Percentiles rank a stretch among this genome's conserved stretches.
phyloP scores from a whole-genome alignment of 1,140 invertebrate species.

The Halictus rubicundus region DNA sequence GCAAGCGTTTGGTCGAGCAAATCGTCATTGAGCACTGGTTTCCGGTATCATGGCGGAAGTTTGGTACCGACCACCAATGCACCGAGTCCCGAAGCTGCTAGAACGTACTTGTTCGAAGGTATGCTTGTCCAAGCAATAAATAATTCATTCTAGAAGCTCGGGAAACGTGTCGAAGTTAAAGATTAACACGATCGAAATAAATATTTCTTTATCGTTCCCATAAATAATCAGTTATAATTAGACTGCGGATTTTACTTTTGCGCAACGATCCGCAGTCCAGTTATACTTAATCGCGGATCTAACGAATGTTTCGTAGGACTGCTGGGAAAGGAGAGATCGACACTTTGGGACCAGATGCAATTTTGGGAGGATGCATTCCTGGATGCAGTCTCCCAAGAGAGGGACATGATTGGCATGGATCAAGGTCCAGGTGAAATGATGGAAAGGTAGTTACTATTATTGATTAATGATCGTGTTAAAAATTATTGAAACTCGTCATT shows the following conservation, averaged over 20 bases:
- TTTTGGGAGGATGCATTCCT: slow-evolving; percentile 99
- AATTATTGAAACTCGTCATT: too few species aligned
- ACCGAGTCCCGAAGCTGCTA: slow-evolving; percentile 91
- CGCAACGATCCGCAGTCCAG: too few species aligned
- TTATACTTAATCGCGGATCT: too few species aligned
- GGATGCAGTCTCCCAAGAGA: slow-evolving; percentile 98
- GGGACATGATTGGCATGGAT: slow-evolving; percentile 99
- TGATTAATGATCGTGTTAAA: too few species aligned
- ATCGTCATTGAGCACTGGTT: slow-evolving; percentile 92
- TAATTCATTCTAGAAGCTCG: not conserved
- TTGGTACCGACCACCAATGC: slow-evolving; percentile 91
- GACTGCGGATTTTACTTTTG: too few species aligned
- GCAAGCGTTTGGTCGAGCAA: slow-evolving; percentile 96
- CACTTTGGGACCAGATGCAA: slow-evolving; percentile 99
- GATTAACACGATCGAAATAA: too few species aligned
- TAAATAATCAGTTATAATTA: too few species aligned
- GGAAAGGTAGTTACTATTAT: slow-evolving; percentile 86
- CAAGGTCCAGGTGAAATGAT: slow-evolving; percentile 99
- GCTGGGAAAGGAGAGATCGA: slow-evolving; percentile 88
- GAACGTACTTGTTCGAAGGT: slow-evolving; percentile 97
- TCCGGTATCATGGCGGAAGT: slow-evolving; percentile 93
- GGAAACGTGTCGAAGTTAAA: too few species aligned
- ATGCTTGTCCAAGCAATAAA: not conserved
- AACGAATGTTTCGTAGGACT: slow-evolving; percentile 63
- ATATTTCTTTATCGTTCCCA: too few species aligned